Conservation (phyloP, 2,113 vertebrate genomes). For the Gymnobelideus leadbeateri region DNA sequence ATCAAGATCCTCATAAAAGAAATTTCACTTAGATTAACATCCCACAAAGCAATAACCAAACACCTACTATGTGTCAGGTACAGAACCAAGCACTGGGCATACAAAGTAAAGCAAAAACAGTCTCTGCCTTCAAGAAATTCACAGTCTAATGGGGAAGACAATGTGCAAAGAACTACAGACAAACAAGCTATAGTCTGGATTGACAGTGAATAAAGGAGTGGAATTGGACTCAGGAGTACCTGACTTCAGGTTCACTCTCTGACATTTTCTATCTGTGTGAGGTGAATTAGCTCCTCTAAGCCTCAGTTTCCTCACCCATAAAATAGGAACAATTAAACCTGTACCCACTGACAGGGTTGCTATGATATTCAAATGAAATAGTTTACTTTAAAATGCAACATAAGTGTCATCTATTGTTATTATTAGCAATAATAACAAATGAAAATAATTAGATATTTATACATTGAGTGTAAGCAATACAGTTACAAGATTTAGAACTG, state of each 20-base stretch:
- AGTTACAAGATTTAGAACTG: background rate
- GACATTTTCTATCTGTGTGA: background rate
- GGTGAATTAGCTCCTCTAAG: background rate
- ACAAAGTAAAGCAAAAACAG: background rate
- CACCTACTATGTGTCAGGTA: background rate
- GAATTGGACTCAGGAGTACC: background rate
- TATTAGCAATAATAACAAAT: background rate
- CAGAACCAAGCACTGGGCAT: background rate
- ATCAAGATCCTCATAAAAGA: slow-evolving; percentile 19
- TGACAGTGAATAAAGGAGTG: background rate
- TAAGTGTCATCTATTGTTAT: background rate
- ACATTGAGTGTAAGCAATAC: background rate
- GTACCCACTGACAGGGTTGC: background rate
- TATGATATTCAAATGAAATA: background rate
- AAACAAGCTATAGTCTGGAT: background rate
- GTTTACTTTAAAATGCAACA: background rate
- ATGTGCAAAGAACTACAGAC: background rate
- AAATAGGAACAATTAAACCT: background rate
- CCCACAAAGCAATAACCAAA: background rate
- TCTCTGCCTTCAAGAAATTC: background rate
- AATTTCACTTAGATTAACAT: slow-evolving; percentile 28
- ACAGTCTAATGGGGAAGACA: background rate
- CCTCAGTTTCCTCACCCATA: background rate
- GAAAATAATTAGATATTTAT: background rate
- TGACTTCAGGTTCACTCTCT: background rate